These are phyloP conservation scores for Drosophila dunni DNA, from an alignment of 1,140 invertebrate species.

Conservation along the genomic window DNA sequence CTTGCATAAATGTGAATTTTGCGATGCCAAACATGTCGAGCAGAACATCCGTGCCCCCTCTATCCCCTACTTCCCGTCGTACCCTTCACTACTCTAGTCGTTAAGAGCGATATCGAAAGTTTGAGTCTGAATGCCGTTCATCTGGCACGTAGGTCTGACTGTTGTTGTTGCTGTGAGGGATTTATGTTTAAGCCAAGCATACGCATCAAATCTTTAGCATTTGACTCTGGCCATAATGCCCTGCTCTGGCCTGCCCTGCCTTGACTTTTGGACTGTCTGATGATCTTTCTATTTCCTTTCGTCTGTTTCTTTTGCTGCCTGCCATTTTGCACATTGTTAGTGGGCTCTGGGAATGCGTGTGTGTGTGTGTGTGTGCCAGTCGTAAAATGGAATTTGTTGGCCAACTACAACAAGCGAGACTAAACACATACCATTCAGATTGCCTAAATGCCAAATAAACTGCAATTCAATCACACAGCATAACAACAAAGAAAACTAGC, in stretches of 20 bases:
- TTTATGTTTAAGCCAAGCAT: constrained; percentile 32
- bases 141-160: constrained; percentile 52
- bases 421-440: constrained; percentile 26
- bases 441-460: constrained; percentile 55
- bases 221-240: constrained; percentile 37
- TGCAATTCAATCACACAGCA: constrained; percentile 63
- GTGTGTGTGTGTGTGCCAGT: constrained; percentile 18
- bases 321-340: constrained; percentile 66
- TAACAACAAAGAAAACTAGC: constrained; percentile 14
- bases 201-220: constrained; percentile 58
- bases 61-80: background rate
- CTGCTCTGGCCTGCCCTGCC: background rate
- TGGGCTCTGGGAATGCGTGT: constrained; percentile 30
- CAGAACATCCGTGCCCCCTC: constrained; percentile 21
- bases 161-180: constrained; percentile 35
- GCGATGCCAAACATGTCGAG: constrained; percentile 40
- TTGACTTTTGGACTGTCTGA: constrained; percentile 21
- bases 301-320: constrained; percentile 22
- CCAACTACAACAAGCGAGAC: constrained; percentile 21
- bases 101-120: constrained; percentile 12
- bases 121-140: constrained; percentile 17
- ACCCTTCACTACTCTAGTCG: background rate
- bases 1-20: constrained; percentile 16
- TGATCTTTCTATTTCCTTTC: constrained; percentile 45
- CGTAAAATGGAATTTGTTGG: constrained; percentile 66